phyloP scores from a whole-genome alignment of 2,888 invertebrate genomes.

The Chirona hameri region DNA sequence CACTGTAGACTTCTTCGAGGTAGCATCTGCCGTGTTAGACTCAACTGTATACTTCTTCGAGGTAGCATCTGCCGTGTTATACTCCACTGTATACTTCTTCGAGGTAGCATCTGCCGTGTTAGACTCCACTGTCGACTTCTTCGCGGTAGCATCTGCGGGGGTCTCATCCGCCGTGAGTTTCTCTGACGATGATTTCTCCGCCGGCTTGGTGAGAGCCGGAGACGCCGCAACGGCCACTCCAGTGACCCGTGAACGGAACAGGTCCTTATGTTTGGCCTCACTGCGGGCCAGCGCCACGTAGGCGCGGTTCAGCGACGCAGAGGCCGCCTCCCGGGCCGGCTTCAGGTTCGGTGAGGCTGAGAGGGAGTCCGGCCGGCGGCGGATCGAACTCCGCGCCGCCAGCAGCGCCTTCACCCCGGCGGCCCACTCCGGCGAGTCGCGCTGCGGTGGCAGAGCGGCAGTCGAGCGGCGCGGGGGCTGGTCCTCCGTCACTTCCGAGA shows the following conservation, averaged over 20 bases:
- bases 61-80: too few species aligned
- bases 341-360: not conserved
- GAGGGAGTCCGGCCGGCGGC: not conserved
- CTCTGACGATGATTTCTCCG: not conserved
- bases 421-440: not conserved
- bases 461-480: not conserved
- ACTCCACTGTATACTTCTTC: too few species aligned
- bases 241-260: too few species aligned
- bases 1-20: not conserved
- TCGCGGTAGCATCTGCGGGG: not conserved
- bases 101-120: not conserved
- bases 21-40: too few species aligned
- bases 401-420: not conserved
- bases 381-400: not conserved
- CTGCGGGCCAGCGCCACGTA: not conserved
- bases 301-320: not conserved
- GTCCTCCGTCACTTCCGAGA: too few species aligned
- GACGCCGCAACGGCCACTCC: not conserved
- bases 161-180: not conserved
- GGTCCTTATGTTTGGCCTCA: not conserved
- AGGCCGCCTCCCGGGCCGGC: not conserved
- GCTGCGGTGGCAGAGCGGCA: not conserved
- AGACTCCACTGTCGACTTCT: too few species aligned
- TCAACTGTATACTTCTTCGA: not conserved
- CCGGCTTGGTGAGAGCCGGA: not conserved